Base-by-base conservation (phyloP, 2,113 vertebrate genomes). In the Hoplias malabaricus region DNA sequence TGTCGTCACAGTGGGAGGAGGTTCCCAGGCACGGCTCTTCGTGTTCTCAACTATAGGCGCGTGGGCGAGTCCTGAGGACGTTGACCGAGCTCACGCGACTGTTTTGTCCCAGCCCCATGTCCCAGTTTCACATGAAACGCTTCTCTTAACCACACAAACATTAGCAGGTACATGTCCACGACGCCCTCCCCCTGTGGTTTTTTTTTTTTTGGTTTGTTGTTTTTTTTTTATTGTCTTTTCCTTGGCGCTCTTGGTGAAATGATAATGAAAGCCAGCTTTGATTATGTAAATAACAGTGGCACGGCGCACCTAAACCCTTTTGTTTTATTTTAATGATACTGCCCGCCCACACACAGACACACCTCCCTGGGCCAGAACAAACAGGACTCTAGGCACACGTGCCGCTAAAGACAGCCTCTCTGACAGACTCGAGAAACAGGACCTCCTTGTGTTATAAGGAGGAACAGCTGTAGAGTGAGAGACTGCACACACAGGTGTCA, bases 401-500 rank as follows among this genome's bases (percentile, higher is more conserved):
- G 86, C 87, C 90, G 84, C 25, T 67, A 73, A 82, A 78, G 71
- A 80, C 71, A 85, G 71, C 59, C 71, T 61, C 46, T 78, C 80
- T 80, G 8, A 79, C 79, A 9, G 69, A 43, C 36, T 67, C 76
- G 84, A 84, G 85, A 81, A 89, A 88, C 87, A 90, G 81, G 75
- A 82, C n/a, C 88, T 90, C 73, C 85, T n/a, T 86, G 83, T 91
- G 87, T 89, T 84, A 78, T 73, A 33, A 43, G 73, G 68, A 86
- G 67, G 79, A 86, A 80, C 87, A 92, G 85, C 88, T 90, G 89
- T 85, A 88, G 78, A 53, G 65, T 75, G 72, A 82, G 31, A 79
- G 14, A 21, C 13, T 38, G 42, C 42, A 29, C 85, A 84, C 84
- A 83, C 90, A 89, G 85, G 87, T 90, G 87, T 83, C 84, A 76